Base-by-base conservation (phyloP, 2,797 vertebrate species). In the Pampus argenteus region DNA sequence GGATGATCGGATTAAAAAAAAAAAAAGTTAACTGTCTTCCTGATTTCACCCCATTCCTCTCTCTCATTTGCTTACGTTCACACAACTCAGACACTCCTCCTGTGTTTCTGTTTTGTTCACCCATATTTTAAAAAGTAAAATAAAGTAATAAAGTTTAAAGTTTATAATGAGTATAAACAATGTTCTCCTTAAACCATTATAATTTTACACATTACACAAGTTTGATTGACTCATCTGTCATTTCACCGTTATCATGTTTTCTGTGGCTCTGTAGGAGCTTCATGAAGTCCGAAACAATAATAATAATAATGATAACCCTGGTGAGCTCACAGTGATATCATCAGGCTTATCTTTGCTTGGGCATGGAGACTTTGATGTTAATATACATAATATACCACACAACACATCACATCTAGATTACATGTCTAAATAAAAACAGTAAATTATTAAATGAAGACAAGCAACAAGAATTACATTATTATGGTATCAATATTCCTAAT, bases 1-100 rank as follows among this genome's bases (percentile, higher is more conserved):
- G 87, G 85, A 82, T 84, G 84, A 92, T 85, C 73, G 81, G 81
- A 91, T 79, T 51, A 66, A 62, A 78, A 71, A 74, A 36, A 78
- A 67, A 59, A 44, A 60, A 83, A 78, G 69, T 82, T 81, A 84
- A 86, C 76, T 55, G 77, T 74, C 64, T 76, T 60, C 58, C 59
- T 71, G 70, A 45, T 80, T 76, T 61, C 29, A 45, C 25, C 20
- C 55, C 25, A 56, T 60, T 81, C 59, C 40, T 60, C 56, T 57
- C n/a, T 65, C 67, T 78, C 58, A 38, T 75, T 71, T 69, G 23
- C 72, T 83, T 71, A 62, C 57, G 60, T 76, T 74, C 55, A 72
- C 61, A 68, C 54, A 79, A 73, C 42, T 54, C 54, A 66, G 52
- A 67, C 44, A 44, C 61, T 50, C 4, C 23, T 22, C 71, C 38